Conservation (phyloP, 2,113 vertebrate genomes). For the Castor canadensis region DNA sequence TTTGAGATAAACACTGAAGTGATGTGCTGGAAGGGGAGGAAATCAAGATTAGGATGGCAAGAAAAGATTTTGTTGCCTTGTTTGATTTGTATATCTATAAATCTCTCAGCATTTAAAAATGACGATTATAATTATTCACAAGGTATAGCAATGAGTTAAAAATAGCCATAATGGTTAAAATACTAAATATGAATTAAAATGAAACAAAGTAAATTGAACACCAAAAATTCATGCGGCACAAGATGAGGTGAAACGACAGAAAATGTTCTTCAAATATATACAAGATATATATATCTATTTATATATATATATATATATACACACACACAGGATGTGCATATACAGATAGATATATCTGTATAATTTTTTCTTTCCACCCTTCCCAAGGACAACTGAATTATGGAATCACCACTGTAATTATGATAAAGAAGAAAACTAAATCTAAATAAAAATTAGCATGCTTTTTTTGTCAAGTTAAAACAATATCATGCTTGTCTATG, state of each 20-base stretch:
- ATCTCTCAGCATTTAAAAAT: conserved; percentile 79
- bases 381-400: conserved; percentile 87
- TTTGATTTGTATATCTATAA: conserved; percentile 88
- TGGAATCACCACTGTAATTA: conserved; percentile 84
- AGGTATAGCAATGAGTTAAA: conserved; percentile 81
- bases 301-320: conserved; percentile 76
- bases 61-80: conserved; percentile 99
- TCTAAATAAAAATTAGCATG: conserved; percentile 83
- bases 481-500: conserved; percentile 87
- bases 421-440: conserved; percentile 74
- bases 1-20: conserved; percentile 52
- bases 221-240: conserved; percentile 99
- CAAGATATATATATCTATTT: conserved; percentile 83
- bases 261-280: conserved; percentile 88
- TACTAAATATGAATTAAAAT: conserved; percentile 83
- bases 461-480: conserved; percentile 82
- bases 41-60: conserved; percentile 91
- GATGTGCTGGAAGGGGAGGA: conserved; percentile 39
- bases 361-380: conserved; percentile 84
- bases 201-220: conserved; percentile 89
- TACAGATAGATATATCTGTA: conserved; percentile 87
- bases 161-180: conserved; percentile 82
- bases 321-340: conserved; percentile 75
- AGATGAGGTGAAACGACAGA: conserved; percentile 95
- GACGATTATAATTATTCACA: conserved; percentile 79